Base-by-base conservation (phyloP, 2,113 vertebrate species). In the Colius striatus region DNA sequence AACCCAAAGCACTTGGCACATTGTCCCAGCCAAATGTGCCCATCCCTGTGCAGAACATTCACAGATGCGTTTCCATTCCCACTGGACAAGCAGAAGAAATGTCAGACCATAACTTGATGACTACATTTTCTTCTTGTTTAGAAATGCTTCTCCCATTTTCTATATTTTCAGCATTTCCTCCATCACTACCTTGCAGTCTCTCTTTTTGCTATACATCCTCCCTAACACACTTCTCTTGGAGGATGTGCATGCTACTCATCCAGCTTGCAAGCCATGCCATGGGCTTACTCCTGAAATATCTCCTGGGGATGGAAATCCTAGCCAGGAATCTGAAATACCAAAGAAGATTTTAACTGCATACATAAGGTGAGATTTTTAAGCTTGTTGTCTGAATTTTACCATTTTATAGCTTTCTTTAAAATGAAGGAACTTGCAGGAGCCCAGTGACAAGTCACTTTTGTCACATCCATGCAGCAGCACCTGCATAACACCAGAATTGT, bases 161-260 rank as follows among this genome's bases (percentile, higher is more conserved):
- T 6, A 3, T 15, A 10, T 61, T 66, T 72, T 73, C n/a, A 50
- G 5, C 9, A 16, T 61, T 38, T n/a, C 6, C 26, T 9, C 17
- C 13, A 8, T n/a, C 1, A 0, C 11, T 58, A 50, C 43, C 32
- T 57, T 50, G 19, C 32, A 48, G 70, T 34, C 41, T 54, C 29
- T 80, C 15, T 23, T 60, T 43, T 55, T 47, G 6, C 72, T n/a
- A 0, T 14, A 41, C n/a, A n/a, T 17, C 16, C 20, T 86, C 26
- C 8, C n/a, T 22, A 22, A 54, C 29, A 20, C 29, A 2, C 32
- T 53, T 58, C n/a, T 48, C 19, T 50, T 29, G 47, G 60, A 87
- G 63, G 47, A 50, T 1, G 1, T 15, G 32, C 10, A 15, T 0
- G 0, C 12, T 43, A 27, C 16, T 26, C 21, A 27, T 22, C 23